Percentiles rank a stretch among this genome's conserved stretches.
These are phyloP conservation scores for Platycheirus rosarum DNA, from an alignment of 2,888 invertebrate genomes.

Conservation along the genomic window DNA sequence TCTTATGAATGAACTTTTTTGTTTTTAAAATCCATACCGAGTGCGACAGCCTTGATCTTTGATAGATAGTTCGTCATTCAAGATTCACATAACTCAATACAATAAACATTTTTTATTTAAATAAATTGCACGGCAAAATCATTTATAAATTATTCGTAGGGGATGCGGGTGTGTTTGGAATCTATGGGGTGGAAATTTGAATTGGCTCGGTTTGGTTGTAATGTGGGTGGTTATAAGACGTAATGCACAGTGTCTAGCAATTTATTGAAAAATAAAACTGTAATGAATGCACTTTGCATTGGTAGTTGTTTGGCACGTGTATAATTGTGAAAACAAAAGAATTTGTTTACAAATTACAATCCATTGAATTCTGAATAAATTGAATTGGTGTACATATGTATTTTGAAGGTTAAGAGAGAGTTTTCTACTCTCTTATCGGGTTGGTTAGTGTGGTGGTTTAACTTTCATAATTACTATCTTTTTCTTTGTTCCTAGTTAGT, in stretches of 20 bases:
- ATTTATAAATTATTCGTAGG: slow-evolving; percentile 22
- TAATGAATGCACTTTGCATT: background rate
- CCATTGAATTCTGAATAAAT: too few relatives aligned
- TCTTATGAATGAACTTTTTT: slow-evolving; percentile 42
- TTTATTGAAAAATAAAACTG: too few relatives aligned
- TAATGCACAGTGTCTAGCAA: too few relatives aligned
- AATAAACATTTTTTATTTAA: slow-evolving; percentile 31
- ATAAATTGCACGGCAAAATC: slow-evolving; percentile 27
- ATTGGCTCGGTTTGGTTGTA: too few relatives aligned
- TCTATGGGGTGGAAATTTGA: slow-evolving; percentile 7
- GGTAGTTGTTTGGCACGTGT: slow-evolving; percentile 11
- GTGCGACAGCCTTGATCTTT: slow-evolving; percentile 53
- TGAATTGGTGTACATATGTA: too few relatives aligned
- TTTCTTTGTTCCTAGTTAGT: too few relatives aligned
- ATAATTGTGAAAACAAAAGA: background rate
- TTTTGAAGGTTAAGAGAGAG: background rate
- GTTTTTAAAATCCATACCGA: slow-evolving; percentile 13
- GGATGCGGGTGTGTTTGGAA: background rate
- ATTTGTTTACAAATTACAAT: background rate
- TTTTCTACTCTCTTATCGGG: background rate
- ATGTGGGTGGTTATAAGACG: slow-evolving; percentile 3
- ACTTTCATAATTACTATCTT: too few relatives aligned
- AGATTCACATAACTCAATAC: background rate
- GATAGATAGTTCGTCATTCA: slow-evolving; percentile 8
- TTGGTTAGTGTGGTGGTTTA: too few relatives aligned